Percentiles rank a stretch among this genome's conserved stretches.
phyloP scores from a whole-genome alignment of 2,113 vertebrate genomes.

The Axis porcinus region DNA sequence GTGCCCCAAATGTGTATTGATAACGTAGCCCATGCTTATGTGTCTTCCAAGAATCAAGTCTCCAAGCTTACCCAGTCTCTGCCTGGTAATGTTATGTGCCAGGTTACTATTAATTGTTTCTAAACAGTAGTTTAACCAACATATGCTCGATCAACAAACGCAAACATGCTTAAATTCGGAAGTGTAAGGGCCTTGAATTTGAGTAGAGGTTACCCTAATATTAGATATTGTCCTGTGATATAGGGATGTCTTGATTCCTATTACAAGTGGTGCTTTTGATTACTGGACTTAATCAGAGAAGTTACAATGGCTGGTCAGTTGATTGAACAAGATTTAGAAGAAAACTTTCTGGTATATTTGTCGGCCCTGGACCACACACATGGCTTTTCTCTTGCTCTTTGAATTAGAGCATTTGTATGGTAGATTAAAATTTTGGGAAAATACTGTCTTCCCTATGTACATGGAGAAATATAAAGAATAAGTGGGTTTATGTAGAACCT shows the following conservation, averaged over 20 bases:
- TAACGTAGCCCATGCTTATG: background rate
- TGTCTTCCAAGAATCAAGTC: background rate
- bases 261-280: background rate
- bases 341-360: background rate
- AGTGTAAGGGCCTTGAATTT: background rate
- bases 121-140: background rate
- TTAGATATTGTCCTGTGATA: background rate
- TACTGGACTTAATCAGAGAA: background rate
- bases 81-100: background rate
- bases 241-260: background rate
- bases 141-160: background rate
- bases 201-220: background rate
- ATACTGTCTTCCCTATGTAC: background rate
- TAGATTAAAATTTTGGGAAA: background rate
- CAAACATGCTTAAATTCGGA: background rate
- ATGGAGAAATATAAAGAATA: background rate
- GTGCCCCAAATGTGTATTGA: rapidly evolving
- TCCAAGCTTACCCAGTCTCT: background rate
- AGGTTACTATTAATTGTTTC: background rate
- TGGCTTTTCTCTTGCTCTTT: background rate
- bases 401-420: background rate
- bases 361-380: background rate
- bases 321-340: background rate
- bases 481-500: background rate
- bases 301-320: background rate